Conservation (phyloP, 2,113 vertebrate species). For the Sebastes fasciatus region DNA sequence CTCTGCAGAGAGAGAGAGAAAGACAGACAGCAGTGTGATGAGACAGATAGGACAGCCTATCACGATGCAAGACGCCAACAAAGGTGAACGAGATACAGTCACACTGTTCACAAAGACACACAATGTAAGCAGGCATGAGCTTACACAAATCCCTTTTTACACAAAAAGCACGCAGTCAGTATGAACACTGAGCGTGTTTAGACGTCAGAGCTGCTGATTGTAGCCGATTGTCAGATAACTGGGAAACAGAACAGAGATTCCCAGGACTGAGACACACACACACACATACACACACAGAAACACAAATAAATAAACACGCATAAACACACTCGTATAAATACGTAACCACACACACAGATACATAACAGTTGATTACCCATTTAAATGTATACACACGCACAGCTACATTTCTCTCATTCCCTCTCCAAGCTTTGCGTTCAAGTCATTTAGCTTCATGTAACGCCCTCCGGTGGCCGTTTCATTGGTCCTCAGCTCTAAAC, state of each 20-base stretch:
- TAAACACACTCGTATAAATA: conserved; percentile 48
- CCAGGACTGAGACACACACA: conserved; percentile 15
- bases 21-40: conserved; percentile 45
- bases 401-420: conserved; percentile 1
- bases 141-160: conserved; percentile 32
- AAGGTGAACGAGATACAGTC: conserved; percentile 59
- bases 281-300: not conserved
- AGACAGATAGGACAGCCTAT: conserved; percentile 64
- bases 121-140: not conserved
- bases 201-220: conserved; percentile 54
- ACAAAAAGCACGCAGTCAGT: not conserved
- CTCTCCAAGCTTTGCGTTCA: not conserved
- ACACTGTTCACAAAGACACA: conserved; percentile 48
- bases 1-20: conserved; percentile 80
- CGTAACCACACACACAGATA: conserved; percentile 14
- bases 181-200: conserved; percentile 52
- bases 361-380: conserved; percentile 1
- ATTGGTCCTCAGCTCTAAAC: not conserved
- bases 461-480: not conserved
- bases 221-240: conserved; percentile 63
- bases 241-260: conserved; percentile 38
- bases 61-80: conserved; percentile 57
- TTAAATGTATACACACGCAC: conserved; percentile 14
- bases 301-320: conserved; percentile 48
- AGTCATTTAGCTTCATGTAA: not conserved